Evolutionary conservation across 2,888 invertebrate genomes (phyloP).

Genomic region (Agrypnus murinus): DNA sequence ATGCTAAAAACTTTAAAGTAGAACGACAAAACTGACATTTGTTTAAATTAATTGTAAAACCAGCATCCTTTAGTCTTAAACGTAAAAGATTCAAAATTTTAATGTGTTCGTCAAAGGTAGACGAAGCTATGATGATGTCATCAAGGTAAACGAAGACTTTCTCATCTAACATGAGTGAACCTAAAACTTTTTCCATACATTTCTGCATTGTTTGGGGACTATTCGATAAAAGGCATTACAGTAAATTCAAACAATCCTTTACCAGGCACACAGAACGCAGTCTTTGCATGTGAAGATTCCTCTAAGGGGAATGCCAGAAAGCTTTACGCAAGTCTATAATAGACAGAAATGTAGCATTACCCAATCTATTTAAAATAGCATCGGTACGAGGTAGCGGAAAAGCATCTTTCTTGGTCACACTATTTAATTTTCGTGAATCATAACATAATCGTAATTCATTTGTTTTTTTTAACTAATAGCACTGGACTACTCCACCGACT

Average conservation of each 20-base stretch:
- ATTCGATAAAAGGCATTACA: slow-evolving; percentile 54
- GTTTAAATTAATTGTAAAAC: too few species aligned
- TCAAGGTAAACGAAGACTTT: slow-evolving; percentile 36
- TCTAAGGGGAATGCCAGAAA: slow-evolving; percentile 40
- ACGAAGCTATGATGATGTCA: slow-evolving; percentile 55
- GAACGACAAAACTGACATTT: slow-evolving; percentile 14
- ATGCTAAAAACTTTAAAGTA: slow-evolving; percentile 58
- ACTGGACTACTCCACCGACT: slow-evolving; percentile 58
- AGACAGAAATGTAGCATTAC: slow-evolving; percentile 40
- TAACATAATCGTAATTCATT: slow-evolving; percentile 53
- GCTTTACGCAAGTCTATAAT: slow-evolving; percentile 37
- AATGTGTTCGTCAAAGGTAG: slow-evolving; percentile 1
- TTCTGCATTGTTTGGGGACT: slow-evolving; percentile 36
- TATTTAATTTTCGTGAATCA: slow-evolving; percentile 48
- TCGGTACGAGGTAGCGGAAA: slow-evolving; percentile 46
- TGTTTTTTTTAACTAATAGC: slow-evolving; percentile 55
- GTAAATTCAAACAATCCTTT: slow-evolving; percentile 40
- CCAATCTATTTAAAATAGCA: slow-evolving; percentile 44
- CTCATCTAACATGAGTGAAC: slow-evolving; percentile 2
- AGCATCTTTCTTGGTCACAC: slow-evolving; percentile 29
- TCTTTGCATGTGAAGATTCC: slow-evolving; percentile 31
- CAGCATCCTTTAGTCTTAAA: too few species aligned
- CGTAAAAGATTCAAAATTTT: background rate
- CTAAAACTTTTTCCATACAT: slow-evolving; percentile 9
- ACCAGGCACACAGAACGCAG: slow-evolving; percentile 32